Percentiles rank a stretch among this genome's conserved stretches.
Evolutionary conservation across 2,888 invertebrate species (phyloP).

Genomic region (Caenorhabditis drosophilae): DNA sequence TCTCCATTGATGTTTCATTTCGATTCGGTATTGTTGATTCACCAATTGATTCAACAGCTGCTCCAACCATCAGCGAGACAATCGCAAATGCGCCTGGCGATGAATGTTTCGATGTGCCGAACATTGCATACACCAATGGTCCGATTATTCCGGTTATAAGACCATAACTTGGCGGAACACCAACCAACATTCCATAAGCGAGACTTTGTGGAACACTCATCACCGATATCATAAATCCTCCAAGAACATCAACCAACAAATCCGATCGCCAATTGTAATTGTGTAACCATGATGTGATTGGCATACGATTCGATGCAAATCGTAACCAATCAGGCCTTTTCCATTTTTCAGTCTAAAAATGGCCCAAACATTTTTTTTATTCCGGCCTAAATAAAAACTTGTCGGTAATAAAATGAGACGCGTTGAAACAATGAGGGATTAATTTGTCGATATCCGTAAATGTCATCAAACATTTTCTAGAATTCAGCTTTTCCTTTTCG

Average conservation of each 20-base stretch:
- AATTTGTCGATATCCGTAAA: conserved; percentile 6
- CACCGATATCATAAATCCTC: conserved; percentile 55
- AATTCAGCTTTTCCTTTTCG: no score
- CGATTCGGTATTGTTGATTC: no score
- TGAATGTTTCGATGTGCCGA: conserved; percentile 86
- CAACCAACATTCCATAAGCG: conserved; percentile 71
- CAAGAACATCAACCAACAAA: conserved; percentile 47
- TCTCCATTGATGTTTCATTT: neutral
- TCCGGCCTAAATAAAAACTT: neutral
- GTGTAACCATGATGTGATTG: conserved; percentile 50
- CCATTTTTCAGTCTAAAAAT: conserved; percentile 32
- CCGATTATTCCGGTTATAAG: conserved; percentile 89
- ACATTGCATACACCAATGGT: conserved; percentile 82
- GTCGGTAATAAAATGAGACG: conserved; percentile 4
- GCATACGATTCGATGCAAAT: conserved; percentile 38
- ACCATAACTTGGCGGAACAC: conserved; percentile 72
- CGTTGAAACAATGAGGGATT: conserved; percentile 4
- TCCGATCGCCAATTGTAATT: conserved; percentile 46
- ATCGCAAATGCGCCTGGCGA: conserved; percentile 75
- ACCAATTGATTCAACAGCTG: conserved; percentile 34
- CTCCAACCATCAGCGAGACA: conserved; percentile 58
- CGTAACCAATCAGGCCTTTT: conserved; percentile 40
- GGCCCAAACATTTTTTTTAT: neutral
- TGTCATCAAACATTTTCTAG: conserved; percentile 8
- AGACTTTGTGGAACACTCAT: conserved; percentile 62